Evolutionary conservation across 1,140 invertebrate genomes (phyloP), one percentile per base, ranked within the genome.

Genomic region (Caenorhabditis elegans): DNA sequence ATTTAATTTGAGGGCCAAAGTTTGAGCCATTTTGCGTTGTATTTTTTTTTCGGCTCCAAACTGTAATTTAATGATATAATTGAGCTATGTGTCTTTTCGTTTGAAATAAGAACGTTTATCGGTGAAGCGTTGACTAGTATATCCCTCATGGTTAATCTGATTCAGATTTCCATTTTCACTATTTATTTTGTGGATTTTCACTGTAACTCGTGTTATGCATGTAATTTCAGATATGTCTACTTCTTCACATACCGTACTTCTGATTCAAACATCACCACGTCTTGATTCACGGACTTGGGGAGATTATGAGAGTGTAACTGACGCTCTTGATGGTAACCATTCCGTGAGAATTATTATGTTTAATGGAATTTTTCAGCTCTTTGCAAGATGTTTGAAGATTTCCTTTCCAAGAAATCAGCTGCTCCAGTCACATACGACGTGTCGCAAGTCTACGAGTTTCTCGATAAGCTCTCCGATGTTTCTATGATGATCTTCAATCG

Each of bases 371-470:
- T 53, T 78, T 75, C 17, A 79, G 82, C 51, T 4, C 79, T 95
- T 36, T 97, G 95, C 89, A 96, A 96, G 91, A 96, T 97, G 78
- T 97, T 96, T 85, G 95, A 97, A 90, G 95, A 97, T 88, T 95
- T 96, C 91, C 91, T 98, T 10, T 70, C 60, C 4, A 70, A 82
- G 76, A 46, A 85, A 83, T 82, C 79, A 94, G 87, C 94, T 24
- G 95, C 95, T 2, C 95, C 94, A 13, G 98, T 98, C 79, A 98
- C 96, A 0, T 99, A 99, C 86, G 96, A 98, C 88, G 98, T 98
- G 48, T 95, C 94, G 82, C 96, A 98, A 87, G 91, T 99, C 28
- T 98, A 98, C 90, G 95, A 98, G 90, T 98, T 98, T 89, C 94
- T 98, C 85, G 96, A 99, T 90, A 94, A 97, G 88, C 91, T 99